These are phyloP conservation scores for Thymelicus lineola DNA, from an alignment of 2,888 invertebrate genomes.

Conservation along the genomic window DNA sequence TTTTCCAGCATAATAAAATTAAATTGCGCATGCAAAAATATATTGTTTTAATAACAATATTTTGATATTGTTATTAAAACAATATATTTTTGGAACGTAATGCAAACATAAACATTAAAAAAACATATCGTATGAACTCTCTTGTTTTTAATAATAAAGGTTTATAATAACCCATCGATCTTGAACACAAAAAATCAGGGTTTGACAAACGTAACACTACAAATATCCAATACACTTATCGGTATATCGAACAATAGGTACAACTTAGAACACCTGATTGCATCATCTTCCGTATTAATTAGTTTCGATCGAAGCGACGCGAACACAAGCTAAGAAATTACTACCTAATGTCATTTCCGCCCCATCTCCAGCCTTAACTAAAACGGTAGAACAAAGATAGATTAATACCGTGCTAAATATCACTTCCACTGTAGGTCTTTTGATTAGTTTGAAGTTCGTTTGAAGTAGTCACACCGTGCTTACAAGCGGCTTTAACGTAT, in stretches of 20 bases:
- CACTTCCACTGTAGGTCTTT: background rate
- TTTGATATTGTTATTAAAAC: slow-evolving; percentile 3
- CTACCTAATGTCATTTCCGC: slow-evolving; percentile 41
- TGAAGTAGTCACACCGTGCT: background rate
- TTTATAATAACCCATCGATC: no score
- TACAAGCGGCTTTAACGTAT: background rate
- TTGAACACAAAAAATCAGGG: no score
- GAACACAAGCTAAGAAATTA: slow-evolving; percentile 68
- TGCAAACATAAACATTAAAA: no score
- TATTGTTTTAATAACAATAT: no score
- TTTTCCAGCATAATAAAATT: slow-evolving; percentile 11
- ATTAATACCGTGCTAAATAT: slow-evolving; percentile 1
- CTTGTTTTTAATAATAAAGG: no score
- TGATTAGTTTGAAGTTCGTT: background rate
- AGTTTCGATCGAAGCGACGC: slow-evolving; percentile 67
- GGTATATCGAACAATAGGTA: background rate
- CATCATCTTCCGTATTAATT: slow-evolving; percentile 73
- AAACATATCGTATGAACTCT: no score
- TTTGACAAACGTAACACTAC: no score
- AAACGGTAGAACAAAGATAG: slow-evolving; percentile 11
- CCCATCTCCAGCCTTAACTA: slow-evolving; percentile 19
- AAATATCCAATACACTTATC: background rate
- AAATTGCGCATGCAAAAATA: no score
- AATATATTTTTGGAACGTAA: background rate
- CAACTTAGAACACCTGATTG: slow-evolving; percentile 52